Percentiles rank a stretch among this genome's conserved stretches.
Conservation (phyloP, 2,888 invertebrate species). For the Drosophila neoperkinsi region DNA sequence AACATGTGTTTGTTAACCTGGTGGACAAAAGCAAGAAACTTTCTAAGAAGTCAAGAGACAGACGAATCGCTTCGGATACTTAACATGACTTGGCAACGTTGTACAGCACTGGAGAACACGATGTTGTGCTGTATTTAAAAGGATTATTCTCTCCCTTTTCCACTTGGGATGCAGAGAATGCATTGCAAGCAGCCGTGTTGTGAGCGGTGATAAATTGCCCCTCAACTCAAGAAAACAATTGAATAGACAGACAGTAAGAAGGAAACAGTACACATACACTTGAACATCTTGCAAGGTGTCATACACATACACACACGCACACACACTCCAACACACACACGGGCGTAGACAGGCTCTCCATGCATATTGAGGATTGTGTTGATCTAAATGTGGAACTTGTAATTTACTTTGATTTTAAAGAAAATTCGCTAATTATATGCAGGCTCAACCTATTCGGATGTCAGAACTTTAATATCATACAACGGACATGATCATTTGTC, state of each 20-base stretch:
- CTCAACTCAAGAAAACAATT: slow-evolving; percentile 75
- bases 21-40: slow-evolving; percentile 10
- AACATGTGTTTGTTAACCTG: slow-evolving; percentile 2
- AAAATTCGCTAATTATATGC: not conserved
- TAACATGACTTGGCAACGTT: slow-evolving; percentile 38
- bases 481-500: not conserved
- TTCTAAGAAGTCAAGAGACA: slow-evolving; percentile 11
- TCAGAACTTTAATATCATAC: not conserved
- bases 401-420: not conserved
- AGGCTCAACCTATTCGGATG: too few species aligned
- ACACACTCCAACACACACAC: slow-evolving; percentile 2
- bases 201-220: slow-evolving; percentile 80
- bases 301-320: not conserved
- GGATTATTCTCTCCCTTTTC: slow-evolving; percentile 71
- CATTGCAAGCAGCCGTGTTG: slow-evolving; percentile 69
- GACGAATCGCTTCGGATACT: slow-evolving; percentile 14
- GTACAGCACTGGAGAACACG: slow-evolving; percentile 48
- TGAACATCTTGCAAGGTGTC: slow-evolving; percentile 27
- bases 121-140: slow-evolving; percentile 73
- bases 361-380: not conserved
- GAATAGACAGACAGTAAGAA: slow-evolving; percentile 47
- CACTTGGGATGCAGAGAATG: slow-evolving; percentile 61
- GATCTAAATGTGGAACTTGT: not conserved
- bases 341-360: not conserved
- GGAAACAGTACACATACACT: slow-evolving; percentile 10